These are phyloP conservation scores for Aythya baeri DNA, from an alignment of 2,113 vertebrate species.

Conservation along the genomic window DNA sequence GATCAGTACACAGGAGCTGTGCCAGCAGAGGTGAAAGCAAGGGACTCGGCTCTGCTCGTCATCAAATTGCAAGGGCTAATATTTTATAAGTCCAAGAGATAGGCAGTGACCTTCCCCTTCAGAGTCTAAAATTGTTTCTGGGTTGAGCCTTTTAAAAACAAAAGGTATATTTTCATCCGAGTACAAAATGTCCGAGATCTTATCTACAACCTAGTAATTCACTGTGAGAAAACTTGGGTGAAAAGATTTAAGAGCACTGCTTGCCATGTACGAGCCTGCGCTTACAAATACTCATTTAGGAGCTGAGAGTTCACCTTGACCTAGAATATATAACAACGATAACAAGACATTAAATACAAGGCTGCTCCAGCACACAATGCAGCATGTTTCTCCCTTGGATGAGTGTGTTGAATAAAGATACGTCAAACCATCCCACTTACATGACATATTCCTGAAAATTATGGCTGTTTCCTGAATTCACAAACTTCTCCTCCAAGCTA, in stretches of 20 bases:
- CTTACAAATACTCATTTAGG: conserved; percentile 60
- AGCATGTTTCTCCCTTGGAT: neutral
- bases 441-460: neutral
- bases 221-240: conserved; percentile 24
- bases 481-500: neutral
- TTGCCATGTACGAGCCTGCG: neutral
- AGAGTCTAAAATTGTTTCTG: conserved; percentile 29
- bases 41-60: neutral
- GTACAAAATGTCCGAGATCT: conserved; percentile 55
- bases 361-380: neutral
- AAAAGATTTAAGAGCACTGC: conserved; percentile 71
- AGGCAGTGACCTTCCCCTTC: conserved; percentile 64
- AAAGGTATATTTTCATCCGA: conserved; percentile 36
- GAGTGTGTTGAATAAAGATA: conserved; percentile 26
- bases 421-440: neutral
- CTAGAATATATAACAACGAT: conserved; percentile 48
- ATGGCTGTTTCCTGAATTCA: neutral
- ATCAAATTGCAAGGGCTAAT: neutral
- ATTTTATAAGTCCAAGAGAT: conserved; percentile 59
- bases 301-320: conserved; percentile 73
- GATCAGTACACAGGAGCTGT: neutral
- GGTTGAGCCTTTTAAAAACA: conserved; percentile 24
- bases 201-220: conserved; percentile 68
- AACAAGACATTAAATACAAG: conserved; percentile 52
- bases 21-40: conserved; percentile 23